Evolutionary conservation across 2,888 invertebrate species (phyloP), one percentile per base, ranked within the genome.

Genomic region (Acleris emargana): DNA sequence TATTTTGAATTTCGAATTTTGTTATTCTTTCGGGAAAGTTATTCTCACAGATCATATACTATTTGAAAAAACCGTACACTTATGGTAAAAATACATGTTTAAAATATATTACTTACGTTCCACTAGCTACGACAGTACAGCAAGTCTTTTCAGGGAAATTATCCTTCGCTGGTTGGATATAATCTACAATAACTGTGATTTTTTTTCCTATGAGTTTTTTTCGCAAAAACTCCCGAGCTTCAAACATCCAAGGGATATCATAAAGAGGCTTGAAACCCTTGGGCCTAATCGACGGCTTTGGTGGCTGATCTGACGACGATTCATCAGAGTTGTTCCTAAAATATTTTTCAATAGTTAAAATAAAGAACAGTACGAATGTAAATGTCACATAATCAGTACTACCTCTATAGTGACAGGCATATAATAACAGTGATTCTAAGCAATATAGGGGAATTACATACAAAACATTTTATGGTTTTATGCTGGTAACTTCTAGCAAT

Each of bases 181-280:
- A 99, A 87, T 99, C 99, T 28, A 99, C 95, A 22, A 95, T 95
- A 9, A 99, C 97, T 76, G 96, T 96, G 0, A 99, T 97, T 86
- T 96, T 97, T 86, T 99, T 99, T 58, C 99, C 98, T 77, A 99
- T 96, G 16, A 99, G 93, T 82, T 98, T 98, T 83, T 99, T 99
- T 51, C 99, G 94, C 45, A 99, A 93, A 83, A 97, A 99, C 89
- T 99, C 99, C 60, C 99, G 95, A 0, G 99, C 99, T 87, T 99
- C 99, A 84, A 97, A 99, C 98, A 99, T 97, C 95, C 97, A 98
- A 1, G 99, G 99, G 80, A 99, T 97, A 83, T 99, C 99, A 84
- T 99, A 99, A 0, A 99, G 94, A 0, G 99, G 98, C 76, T 98
- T 95, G 72, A 91, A 97, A 69, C 95, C 95, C 86, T 96, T 96